A percentile compares a stretch with the other conserved stretches of the same genome.
These are phyloP conservation scores for Pachycephus smyrnensis DNA, from an alignment of 2,888 invertebrate species.

Conservation along the genomic window DNA sequence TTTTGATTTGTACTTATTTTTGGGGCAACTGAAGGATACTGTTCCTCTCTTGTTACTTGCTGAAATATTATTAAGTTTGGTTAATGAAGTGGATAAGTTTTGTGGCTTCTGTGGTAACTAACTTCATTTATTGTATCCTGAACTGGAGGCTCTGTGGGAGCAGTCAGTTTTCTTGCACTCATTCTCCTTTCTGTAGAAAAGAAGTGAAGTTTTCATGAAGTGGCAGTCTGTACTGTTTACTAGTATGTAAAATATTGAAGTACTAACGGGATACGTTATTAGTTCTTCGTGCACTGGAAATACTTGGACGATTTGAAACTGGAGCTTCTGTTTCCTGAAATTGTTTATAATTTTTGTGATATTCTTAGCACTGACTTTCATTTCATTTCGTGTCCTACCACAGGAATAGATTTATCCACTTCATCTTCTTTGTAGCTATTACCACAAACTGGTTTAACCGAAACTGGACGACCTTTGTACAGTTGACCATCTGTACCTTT, in stretches of 20 bases:
- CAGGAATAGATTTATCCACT: background rate
- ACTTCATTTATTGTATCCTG: background rate
- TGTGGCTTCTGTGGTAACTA: background rate
- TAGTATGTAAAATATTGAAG: background rate
- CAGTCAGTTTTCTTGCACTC: background rate
- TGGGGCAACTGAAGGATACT: background rate
- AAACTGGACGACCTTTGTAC: constrained; percentile 42
- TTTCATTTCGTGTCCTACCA: background rate
- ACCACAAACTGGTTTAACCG: constrained; percentile 20
- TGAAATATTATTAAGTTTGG: background rate
- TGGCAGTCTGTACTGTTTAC: background rate
- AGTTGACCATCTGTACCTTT: constrained; percentile 60
- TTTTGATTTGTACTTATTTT: background rate
- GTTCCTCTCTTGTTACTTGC: background rate
- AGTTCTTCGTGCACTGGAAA: background rate
- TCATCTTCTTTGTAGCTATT: background rate
- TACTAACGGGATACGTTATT: background rate
- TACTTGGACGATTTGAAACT: background rate
- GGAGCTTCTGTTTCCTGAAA: background rate
- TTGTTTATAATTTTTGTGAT: background rate
- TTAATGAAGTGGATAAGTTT: background rate
- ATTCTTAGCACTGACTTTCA: background rate
- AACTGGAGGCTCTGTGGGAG: background rate
- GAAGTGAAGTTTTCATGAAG: background rate
- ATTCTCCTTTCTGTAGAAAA: background rate